Percentiles rank a stretch among this genome's conserved stretches.
These are phyloP conservation scores for Calonectris borealis DNA, from an alignment of 2,113 vertebrate genomes.

Conservation along the genomic window DNA sequence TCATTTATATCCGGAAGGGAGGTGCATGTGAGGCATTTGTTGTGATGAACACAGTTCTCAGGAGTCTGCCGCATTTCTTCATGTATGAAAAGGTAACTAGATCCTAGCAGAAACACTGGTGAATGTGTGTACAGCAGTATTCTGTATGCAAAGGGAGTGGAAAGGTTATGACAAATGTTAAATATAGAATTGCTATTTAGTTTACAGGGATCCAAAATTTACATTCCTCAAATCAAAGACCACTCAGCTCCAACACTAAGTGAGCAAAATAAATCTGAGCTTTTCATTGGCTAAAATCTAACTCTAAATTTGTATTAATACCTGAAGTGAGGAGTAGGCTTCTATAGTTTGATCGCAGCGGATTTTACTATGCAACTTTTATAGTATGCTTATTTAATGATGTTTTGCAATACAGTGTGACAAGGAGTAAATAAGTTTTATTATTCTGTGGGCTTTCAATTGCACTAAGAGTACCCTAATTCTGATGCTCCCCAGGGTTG, in stretches of 20 bases:
- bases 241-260: constrained; percentile 36
- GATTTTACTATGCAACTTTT: constrained; percentile 30
- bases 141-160: not conserved
- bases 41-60: not conserved
- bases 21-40: not conserved
- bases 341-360: not conserved
- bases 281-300: constrained; percentile 38
- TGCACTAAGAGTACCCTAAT: not conserved
- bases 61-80: not conserved
- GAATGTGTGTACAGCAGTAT: not conserved
- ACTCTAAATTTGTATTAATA: constrained; percentile 33
- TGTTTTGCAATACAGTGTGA: not conserved
- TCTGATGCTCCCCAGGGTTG: not conserved
- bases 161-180: constrained; percentile 22
- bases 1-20: not conserved
- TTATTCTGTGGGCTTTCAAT: not conserved
- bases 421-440: not conserved
- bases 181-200: constrained; percentile 51
- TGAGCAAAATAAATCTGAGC: constrained; percentile 53
- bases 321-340: not conserved
- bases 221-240: constrained; percentile 41
- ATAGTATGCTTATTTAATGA: not conserved
- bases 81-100: not conserved
- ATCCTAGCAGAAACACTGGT: not conserved
- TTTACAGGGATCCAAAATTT: constrained; percentile 58